Evolutionary conservation across 2,888 invertebrate species (phyloP).

Genomic region (Dryocosmus kuriphilus): DNA sequence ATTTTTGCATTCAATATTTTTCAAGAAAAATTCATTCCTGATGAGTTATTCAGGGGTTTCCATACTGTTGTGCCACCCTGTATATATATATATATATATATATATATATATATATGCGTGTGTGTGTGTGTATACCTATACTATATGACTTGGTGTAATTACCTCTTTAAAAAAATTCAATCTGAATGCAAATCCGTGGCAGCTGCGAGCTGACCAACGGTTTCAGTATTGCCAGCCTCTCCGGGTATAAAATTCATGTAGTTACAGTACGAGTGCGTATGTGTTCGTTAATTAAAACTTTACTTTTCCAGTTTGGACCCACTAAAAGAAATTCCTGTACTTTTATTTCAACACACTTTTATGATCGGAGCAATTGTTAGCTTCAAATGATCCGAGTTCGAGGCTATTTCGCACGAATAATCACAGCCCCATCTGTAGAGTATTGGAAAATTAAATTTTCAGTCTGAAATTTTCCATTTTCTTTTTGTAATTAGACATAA

Average conservation of each 20-base stretch:
- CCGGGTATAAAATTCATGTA: constrained; percentile 58
- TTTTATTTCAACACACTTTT: constrained; percentile 18
- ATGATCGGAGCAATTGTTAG: not conserved
- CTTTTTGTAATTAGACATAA: no score
- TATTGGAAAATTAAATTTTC: no score
- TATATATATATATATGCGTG: no score
- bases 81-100: no score
- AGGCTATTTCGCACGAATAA: no score
- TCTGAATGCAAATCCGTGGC: constrained; percentile 75
- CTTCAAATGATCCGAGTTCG: not conserved
- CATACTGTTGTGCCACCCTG: no score
- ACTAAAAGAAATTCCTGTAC: constrained; percentile 64
- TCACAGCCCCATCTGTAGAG: no score
- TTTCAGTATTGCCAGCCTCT: constrained; percentile 67
- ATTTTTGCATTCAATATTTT: no score
- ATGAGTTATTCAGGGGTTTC: no score
- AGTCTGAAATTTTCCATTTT: no score
- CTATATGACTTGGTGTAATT: constrained; percentile 61
- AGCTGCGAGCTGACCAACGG: constrained; percentile 69
- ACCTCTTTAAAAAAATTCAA: constrained; percentile 72
- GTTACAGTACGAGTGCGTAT: constrained; percentile 59
- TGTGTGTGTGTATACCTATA: not conserved
- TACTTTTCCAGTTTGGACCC: constrained; percentile 66
- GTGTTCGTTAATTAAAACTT: constrained; percentile 75
- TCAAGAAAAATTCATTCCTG: no score